Conservation (phyloP, 2,888 invertebrate species). For the Thecophora atra region DNA sequence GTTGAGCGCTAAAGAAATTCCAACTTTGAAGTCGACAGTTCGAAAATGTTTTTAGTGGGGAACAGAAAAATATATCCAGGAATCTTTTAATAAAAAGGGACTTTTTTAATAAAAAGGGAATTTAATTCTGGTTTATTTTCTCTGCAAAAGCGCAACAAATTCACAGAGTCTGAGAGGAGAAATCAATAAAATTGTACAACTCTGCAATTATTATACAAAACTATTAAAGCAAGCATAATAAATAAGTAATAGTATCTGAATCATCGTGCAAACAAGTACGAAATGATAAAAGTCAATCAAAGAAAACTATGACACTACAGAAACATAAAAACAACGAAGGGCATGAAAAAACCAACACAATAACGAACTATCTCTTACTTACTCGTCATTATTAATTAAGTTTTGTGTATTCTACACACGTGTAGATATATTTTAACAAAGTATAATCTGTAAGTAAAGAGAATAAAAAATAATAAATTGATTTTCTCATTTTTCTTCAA, state of each 20-base stretch:
- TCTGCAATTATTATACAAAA: too few species aligned
- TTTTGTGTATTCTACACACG: not conserved
- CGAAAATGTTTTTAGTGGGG: not conserved
- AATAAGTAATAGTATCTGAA: too few species aligned
- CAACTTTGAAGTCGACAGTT: too few species aligned
- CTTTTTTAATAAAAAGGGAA: too few species aligned
- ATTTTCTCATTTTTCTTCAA: too few species aligned
- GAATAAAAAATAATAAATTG: conserved; percentile 8
- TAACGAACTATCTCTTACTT: conserved; percentile 19
- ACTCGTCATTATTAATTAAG: conserved; percentile 23
- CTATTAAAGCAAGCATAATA: too few species aligned
- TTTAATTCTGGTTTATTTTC: too few species aligned
- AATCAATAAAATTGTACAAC: too few species aligned
- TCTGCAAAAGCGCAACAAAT: too few species aligned
- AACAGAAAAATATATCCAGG: not conserved
- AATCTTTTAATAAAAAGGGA: too few species aligned
- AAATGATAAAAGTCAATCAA: not conserved
- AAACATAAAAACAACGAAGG: conserved; percentile 7
- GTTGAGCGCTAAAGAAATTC: not conserved
- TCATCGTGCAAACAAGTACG: too few species aligned
- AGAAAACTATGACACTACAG: not conserved
- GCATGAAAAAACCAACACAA: conserved; percentile 16
- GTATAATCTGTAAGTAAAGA: conserved; percentile 21
- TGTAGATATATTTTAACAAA: conserved; percentile 1
- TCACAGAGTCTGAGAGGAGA: too few species aligned